Percentiles rank a stretch among this genome's conserved stretches.
phyloP scores from a whole-genome alignment of 2,888 invertebrate genomes.

The Dastarcus helophoroides region DNA sequence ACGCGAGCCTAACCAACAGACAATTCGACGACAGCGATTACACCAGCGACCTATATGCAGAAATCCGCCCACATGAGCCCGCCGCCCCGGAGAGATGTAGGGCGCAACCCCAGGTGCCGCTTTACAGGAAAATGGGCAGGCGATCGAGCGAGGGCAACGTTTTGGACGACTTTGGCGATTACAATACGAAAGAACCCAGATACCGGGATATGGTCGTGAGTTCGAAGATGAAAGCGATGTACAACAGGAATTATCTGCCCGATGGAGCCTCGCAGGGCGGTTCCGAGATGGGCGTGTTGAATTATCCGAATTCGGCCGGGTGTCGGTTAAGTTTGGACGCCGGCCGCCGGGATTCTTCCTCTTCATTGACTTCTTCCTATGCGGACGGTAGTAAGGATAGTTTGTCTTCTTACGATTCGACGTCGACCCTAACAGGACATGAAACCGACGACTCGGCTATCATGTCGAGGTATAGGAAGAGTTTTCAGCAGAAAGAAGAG shows the following conservation, averaged over 20 bases:
- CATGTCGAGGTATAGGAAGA: slow-evolving; percentile 68
- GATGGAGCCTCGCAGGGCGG: slow-evolving; percentile 11
- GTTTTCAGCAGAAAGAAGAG: slow-evolving; percentile 82
- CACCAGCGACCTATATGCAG: slow-evolving; percentile 23
- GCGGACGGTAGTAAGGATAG: slow-evolving; percentile 57
- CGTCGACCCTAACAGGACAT: slow-evolving; percentile 54
- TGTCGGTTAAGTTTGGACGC: slow-evolving; percentile 38
- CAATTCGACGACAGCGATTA: slow-evolving; percentile 7
- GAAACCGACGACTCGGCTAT: slow-evolving; percentile 57
- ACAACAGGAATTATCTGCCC: slow-evolving; percentile 14
- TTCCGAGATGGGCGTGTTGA: slow-evolving; percentile 15
- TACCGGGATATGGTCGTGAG: slow-evolving; percentile 23
- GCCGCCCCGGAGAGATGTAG: slow-evolving; percentile 28
- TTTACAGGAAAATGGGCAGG: slow-evolving; percentile 36
- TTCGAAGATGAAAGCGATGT: slow-evolving; percentile 18
- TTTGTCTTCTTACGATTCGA: slow-evolving; percentile 56
- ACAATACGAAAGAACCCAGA: slow-evolving; percentile 15
- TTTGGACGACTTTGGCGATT: slow-evolving; percentile 23
- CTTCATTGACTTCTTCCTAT: slow-evolving; percentile 49
- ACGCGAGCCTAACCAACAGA: slow-evolving; percentile 8
- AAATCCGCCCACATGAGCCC: slow-evolving; percentile 27
- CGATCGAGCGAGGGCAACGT: slow-evolving; percentile 43
- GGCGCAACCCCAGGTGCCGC: slow-evolving; percentile 36
- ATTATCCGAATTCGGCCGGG: slow-evolving; percentile 29
- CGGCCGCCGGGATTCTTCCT: slow-evolving; percentile 45